Conservation (phyloP, 2,888 invertebrate genomes). For the Conus canariensis region DNA sequence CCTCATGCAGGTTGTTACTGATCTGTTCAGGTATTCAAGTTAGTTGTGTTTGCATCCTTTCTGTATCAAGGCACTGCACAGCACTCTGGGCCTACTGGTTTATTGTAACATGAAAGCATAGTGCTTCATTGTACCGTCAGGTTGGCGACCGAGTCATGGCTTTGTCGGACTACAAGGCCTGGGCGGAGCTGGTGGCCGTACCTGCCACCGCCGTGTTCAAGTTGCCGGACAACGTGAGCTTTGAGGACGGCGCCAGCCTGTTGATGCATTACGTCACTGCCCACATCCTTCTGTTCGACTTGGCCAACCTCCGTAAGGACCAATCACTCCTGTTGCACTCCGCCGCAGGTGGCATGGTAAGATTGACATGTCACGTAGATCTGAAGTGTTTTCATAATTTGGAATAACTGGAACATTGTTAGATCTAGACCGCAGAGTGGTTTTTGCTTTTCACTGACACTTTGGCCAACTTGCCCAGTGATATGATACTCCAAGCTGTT, state of each 20-base stretch:
- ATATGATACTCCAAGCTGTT: background rate
- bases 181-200: slow-evolving; percentile 91
- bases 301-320: slow-evolving; percentile 88
- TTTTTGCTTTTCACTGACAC: too few species aligned
- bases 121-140: slow-evolving; percentile 56
- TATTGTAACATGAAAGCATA: too few species aligned
- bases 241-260: slow-evolving; percentile 89
- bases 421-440: too few species aligned
- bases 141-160: slow-evolving; percentile 85
- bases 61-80: too few species aligned
- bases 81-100: too few species aligned
- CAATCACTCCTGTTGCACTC: slow-evolving; percentile 91
- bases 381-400: background rate
- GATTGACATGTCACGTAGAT: slow-evolving; percentile 76
- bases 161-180: slow-evolving; percentile 90
- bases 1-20: too few species aligned
- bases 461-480: background rate
- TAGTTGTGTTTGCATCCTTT: too few species aligned
- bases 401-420: background rate
- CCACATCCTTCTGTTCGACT: slow-evolving; percentile 90
- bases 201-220: slow-evolving; percentile 88
- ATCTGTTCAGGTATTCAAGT: too few species aligned
- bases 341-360: slow-evolving; percentile 91
- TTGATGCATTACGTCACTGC: slow-evolving; percentile 93
- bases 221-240: slow-evolving; percentile 86